A percentile compares a stretch with the other conserved stretches of the same genome.
Evolutionary conservation across 2,888 invertebrate species (phyloP).

Genomic region (Drosophila heteroneura): DNA sequence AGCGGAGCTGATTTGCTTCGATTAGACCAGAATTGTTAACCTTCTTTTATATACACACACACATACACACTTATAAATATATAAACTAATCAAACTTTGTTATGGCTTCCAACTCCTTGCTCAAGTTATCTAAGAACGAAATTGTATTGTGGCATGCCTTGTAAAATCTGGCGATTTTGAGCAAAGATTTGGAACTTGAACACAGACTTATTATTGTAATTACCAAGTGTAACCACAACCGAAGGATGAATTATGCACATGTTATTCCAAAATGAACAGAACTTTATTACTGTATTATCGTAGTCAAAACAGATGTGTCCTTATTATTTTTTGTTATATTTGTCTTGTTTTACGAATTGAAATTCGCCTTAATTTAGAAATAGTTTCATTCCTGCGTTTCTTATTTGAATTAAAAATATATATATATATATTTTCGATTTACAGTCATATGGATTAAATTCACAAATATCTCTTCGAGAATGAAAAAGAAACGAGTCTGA

Average conservation of each 20-base stretch:
- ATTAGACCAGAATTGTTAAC: constrained; percentile 86
- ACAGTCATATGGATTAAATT: constrained; percentile 15
- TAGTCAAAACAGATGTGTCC: constrained; percentile 17
- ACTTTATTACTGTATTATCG: constrained; percentile 14
- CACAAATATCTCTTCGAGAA: background rate
- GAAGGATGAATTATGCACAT: background rate
- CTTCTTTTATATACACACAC: background rate
- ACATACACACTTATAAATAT: background rate
- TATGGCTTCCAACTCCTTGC: background rate
- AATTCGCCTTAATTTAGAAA: background rate
- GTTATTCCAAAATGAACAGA: constrained; percentile 37
- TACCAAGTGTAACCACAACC: constrained; percentile 27
- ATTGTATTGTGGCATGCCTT: background rate
- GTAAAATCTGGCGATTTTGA: background rate
- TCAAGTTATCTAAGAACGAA: background rate
- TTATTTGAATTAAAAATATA: constrained; percentile 1
- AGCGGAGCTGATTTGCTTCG: constrained; percentile 93
- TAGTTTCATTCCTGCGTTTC: constrained; percentile 18
- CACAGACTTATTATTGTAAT: constrained; percentile 19
- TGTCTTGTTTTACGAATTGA: constrained; percentile 6
- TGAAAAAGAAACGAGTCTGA: background rate
- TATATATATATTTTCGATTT: background rate
- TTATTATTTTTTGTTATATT: constrained; percentile 5
- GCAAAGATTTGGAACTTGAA: background rate
- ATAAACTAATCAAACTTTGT: background rate